Evolutionary conservation across 2,113 vertebrate genomes (phyloP).

Genomic region (Dissostichus mawsoni): DNA sequence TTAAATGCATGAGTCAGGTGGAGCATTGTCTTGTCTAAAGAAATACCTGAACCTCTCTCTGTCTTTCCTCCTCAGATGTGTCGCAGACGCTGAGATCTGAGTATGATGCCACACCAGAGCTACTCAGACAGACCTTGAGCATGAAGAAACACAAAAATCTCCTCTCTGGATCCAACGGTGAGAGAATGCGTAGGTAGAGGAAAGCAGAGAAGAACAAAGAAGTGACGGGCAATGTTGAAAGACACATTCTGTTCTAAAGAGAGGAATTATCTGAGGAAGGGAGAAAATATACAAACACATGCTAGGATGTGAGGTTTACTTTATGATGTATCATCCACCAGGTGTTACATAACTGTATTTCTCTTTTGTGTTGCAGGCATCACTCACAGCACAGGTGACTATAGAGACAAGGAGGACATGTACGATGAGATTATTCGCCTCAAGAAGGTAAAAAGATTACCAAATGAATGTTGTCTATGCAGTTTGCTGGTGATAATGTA

Average conservation of each 20-base stretch:
- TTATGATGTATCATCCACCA: background rate
- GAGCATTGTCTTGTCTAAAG: background rate
- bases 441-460: slow-evolving; percentile 89
- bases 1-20: background rate
- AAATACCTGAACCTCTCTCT: background rate
- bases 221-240: background rate
- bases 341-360: background rate
- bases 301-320: background rate
- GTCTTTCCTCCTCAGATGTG: slow-evolving; percentile 56
- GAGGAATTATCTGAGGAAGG: background rate
- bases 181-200: slow-evolving; percentile 14
- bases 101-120: slow-evolving; percentile 78
- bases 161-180: slow-evolving; percentile 83
- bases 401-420: slow-evolving; percentile 94
- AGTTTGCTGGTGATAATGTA: background rate
- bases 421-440: slow-evolving; percentile 93
- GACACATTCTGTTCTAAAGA: background rate
- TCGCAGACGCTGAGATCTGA: slow-evolving; percentile 76
- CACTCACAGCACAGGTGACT: slow-evolving; percentile 77
- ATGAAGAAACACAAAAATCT: slow-evolving; percentile 84
- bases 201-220: background rate
- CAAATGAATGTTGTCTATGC: too few relatives aligned
- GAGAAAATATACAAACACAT: background rate
- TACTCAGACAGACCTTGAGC: slow-evolving; percentile 87
- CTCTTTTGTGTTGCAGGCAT: slow-evolving; percentile 49